Evolutionary conservation across 2,797 vertebrate species (phyloP).

Genomic region (Ambastaia sidthimunki): DNA sequence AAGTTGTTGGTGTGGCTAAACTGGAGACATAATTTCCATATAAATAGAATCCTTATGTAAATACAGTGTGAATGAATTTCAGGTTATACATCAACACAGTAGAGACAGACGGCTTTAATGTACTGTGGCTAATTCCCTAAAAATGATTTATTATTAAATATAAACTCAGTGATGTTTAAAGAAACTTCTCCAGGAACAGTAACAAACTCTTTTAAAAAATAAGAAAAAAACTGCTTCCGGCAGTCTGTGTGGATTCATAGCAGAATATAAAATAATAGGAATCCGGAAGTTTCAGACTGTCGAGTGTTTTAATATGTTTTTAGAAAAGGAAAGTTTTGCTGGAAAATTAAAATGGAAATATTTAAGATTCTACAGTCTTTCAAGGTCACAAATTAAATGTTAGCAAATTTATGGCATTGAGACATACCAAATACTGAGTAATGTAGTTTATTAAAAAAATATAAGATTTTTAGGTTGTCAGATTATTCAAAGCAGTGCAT

Average conservation of each 20-base stretch:
- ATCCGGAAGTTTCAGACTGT: too few relatives aligned
- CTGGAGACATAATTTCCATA: conserved; percentile 34
- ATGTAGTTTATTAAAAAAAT: too few relatives aligned
- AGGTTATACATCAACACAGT: conserved; percentile 11
- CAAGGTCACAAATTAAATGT: too few relatives aligned
- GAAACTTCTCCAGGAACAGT: background rate
- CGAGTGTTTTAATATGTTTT: too few relatives aligned
- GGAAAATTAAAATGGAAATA: too few relatives aligned
- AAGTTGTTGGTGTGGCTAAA: conserved; percentile 22
- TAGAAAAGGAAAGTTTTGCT: too few relatives aligned
- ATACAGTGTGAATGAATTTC: conserved; percentile 36
- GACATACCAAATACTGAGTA: too few relatives aligned
- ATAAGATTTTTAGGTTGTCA: background rate
- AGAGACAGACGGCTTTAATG: conserved; percentile 25
- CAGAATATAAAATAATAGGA: too few relatives aligned
- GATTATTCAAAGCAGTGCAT: conserved; percentile 47
- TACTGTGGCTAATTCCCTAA: conserved; percentile 26
- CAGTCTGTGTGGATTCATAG: too few relatives aligned
- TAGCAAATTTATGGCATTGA: too few relatives aligned
- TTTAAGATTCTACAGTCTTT: too few relatives aligned
- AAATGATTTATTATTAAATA: conserved; percentile 20
- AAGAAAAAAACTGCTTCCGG: background rate
- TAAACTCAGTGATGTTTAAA: background rate
- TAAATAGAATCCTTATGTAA: conserved; percentile 36
- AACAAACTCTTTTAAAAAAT: background rate